Percentiles rank a stretch among this genome's conserved stretches.
phyloP scores from a whole-genome alignment of 1,140 invertebrate species.

The Helicorthomorpha holstii region DNA sequence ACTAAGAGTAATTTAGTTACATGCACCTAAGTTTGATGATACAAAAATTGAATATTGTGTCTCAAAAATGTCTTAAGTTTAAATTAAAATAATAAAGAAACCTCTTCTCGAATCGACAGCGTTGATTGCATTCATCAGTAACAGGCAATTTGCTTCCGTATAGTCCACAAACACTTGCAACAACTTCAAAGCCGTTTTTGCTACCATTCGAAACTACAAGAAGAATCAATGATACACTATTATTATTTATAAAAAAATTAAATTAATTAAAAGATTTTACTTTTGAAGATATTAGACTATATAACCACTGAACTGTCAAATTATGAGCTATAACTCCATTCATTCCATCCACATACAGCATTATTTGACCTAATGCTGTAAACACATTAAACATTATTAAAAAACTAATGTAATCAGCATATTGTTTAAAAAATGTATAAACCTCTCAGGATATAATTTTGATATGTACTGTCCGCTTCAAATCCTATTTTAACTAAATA shows the following conservation, averaged over 20 bases:
- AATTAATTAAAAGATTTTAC: slow-evolving; percentile 18
- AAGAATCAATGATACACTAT: neutral
- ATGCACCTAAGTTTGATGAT: too few species aligned
- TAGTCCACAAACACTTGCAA: slow-evolving; percentile 97
- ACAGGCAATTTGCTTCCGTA: slow-evolving; percentile 79
- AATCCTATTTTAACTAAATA: slow-evolving; percentile 86
- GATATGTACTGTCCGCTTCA: slow-evolving; percentile 93
- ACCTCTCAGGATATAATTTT: slow-evolving; percentile 97
- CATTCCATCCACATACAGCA: slow-evolving; percentile 99
- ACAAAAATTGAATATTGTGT: too few species aligned
- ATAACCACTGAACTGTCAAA: slow-evolving; percentile 94
- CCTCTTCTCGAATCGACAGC: slow-evolving; percentile 48
- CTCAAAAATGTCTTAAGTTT: too few species aligned
- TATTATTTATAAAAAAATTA: neutral
- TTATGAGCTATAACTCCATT: slow-evolving; percentile 96
- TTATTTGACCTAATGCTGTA: slow-evolving; percentile 75
- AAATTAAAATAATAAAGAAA: slow-evolving; percentile 4
- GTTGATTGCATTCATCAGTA: slow-evolving; percentile 73
- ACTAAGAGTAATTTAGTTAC: too few species aligned
- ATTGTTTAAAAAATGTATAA: neutral
- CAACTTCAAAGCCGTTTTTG: slow-evolving; percentile 93
- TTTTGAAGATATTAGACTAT: slow-evolving; percentile 83
- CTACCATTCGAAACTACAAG: slow-evolving; percentile 74
- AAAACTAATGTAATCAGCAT: slow-evolving; percentile 1
- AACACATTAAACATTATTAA: slow-evolving; percentile 12